Conservation (phyloP, 2,113 vertebrate species). For the Trinectes maculatus region DNA sequence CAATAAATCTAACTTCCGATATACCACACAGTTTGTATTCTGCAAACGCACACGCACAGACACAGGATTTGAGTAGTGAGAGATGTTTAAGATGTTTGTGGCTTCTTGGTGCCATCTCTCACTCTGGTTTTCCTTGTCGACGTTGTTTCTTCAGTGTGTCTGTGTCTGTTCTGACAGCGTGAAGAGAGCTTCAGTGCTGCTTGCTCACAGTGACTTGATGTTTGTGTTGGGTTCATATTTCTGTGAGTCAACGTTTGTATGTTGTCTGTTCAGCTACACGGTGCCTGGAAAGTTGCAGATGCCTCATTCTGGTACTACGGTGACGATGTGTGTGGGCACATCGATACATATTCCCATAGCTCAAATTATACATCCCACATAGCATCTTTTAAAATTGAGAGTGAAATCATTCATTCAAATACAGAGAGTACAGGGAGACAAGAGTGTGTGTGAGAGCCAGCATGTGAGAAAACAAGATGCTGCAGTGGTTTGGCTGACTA, state of each 20-base stretch:
- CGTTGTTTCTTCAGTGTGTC: slow-evolving; percentile 9
- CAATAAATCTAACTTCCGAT: slow-evolving; percentile 36
- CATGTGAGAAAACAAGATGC: no score
- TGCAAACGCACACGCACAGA: slow-evolving; percentile 69
- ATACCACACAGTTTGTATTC: slow-evolving; percentile 3
- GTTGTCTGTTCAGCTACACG: slow-evolving; percentile 27
- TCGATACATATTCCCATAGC: slow-evolving; percentile 39
- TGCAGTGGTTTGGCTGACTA: no score
- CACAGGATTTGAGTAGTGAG: slow-evolving; percentile 69
- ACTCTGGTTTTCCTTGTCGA: slow-evolving; percentile 28
- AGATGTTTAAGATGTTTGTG: slow-evolving; percentile 49
- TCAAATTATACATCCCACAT: no score
- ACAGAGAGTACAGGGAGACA: no score
- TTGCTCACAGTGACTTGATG: neutral
- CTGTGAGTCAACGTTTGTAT: slow-evolving; percentile 43
- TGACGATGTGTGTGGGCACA: slow-evolving; percentile 32
- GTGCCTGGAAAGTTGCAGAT: slow-evolving; percentile 51
- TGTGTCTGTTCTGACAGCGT: neutral
- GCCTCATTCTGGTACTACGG: slow-evolving; percentile 51
- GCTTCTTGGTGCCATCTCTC: slow-evolving; percentile 58
- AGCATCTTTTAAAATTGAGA: no score
- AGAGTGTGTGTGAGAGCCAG: no score
- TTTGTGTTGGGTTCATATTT: neutral
- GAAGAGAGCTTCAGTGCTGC: slow-evolving; percentile 16
- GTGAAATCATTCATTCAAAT: no score